Percentiles rank a stretch among this genome's conserved stretches.
Evolutionary conservation across 2,888 invertebrate species (phyloP).

Genomic region (Parapristionchus giblindavisi): DNA sequence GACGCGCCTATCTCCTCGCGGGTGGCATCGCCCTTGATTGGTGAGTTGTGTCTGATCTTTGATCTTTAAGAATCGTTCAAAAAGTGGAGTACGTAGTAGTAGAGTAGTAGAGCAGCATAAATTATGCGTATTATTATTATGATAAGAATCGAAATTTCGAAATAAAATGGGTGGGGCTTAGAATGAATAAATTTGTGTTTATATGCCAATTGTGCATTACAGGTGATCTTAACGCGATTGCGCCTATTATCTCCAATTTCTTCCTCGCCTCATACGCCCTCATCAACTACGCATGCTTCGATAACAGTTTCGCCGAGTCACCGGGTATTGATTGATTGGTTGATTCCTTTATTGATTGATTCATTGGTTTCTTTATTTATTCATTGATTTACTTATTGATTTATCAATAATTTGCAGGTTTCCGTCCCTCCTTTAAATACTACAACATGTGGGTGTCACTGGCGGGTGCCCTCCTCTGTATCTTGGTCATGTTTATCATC

Average conservation of each 20-base stretch:
- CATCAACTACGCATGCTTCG: slow-evolving; percentile 93
- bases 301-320: slow-evolving; percentile 85
- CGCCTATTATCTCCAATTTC: slow-evolving; percentile 91
- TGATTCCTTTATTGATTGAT: too few species aligned
- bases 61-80: too few species aligned
- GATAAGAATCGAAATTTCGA: too few species aligned
- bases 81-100: too few species aligned
- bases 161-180: too few species aligned
- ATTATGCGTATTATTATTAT: too few species aligned
- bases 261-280: slow-evolving; percentile 91
- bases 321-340: slow-evolving; percentile 72
- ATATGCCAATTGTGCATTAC: neutral
- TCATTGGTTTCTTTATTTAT: too few species aligned
- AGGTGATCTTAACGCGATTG: slow-evolving; percentile 88
- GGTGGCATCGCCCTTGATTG: slow-evolving; percentile 88
- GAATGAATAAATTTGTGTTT: too few species aligned
- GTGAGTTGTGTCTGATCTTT: slow-evolving; percentile 75
- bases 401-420: slow-evolving; percentile 69
- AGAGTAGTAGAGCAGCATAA: too few species aligned
- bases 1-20: slow-evolving; percentile 89
- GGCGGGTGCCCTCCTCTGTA: slow-evolving; percentile 78
- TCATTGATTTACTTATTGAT: too few species aligned
- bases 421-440: slow-evolving; percentile 74
- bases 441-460: slow-evolving; percentile 91
- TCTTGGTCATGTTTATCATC: slow-evolving; percentile 75